These are phyloP conservation scores for Synergus umbraculus DNA, from an alignment of 2,888 invertebrate genomes.

Conservation along the genomic window DNA sequence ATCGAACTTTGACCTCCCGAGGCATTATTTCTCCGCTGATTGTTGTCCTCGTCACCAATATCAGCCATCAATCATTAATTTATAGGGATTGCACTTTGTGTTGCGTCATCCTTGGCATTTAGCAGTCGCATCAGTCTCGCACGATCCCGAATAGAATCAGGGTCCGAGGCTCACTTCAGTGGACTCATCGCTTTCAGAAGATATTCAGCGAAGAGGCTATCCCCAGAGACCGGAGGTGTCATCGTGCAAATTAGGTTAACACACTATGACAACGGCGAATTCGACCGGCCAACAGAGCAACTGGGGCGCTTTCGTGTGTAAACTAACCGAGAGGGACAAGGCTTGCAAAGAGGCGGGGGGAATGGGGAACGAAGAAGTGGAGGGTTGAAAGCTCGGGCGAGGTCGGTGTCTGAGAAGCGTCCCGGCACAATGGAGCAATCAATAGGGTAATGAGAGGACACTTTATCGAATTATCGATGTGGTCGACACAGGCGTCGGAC, in stretches of 20 bases:
- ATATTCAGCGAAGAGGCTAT: constrained; percentile 14
- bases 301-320: constrained; percentile 54
- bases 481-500: constrained; percentile 68
- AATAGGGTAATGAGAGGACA: constrained; percentile 77
- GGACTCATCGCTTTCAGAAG: constrained; percentile 42
- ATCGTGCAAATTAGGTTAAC: constrained; percentile 61
- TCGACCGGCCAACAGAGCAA: constrained; percentile 53
- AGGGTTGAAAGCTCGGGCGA: constrained; percentile 66
- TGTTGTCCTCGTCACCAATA: constrained; percentile 28
- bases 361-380: constrained; percentile 54
- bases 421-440: constrained; percentile 76
- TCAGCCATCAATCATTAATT: constrained; percentile 19
- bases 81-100: constrained; percentile 20
- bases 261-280: constrained; percentile 55
- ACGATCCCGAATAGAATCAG: constrained; percentile 44
- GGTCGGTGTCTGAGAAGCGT: constrained; percentile 65
- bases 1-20: not conserved
- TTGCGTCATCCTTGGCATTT: constrained; percentile 20
- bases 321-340: constrained; percentile 52
- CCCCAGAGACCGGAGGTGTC: constrained; percentile 50
- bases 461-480: constrained; percentile 76
- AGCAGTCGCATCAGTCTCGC: not conserved
- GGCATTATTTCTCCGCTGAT: not conserved
- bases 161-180: not conserved
- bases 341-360: constrained; percentile 8